phyloP scores from a whole-genome alignment of 2,888 invertebrate genomes.

The Thyatira batis region DNA sequence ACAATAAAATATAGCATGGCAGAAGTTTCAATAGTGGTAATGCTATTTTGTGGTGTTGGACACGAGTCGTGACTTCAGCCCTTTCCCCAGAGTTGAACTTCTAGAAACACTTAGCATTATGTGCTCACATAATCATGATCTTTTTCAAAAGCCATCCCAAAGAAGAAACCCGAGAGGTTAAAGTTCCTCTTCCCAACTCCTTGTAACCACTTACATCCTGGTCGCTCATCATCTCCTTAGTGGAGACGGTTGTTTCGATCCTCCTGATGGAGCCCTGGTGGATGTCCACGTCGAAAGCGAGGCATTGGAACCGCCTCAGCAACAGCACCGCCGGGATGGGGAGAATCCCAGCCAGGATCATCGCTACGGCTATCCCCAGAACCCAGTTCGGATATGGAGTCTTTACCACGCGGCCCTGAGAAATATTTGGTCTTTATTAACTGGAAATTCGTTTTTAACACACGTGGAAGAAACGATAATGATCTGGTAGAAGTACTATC shows the following conservation, averaged over 20 bases:
- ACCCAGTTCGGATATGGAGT: conserved; percentile 92
- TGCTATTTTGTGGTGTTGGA: too few relatives aligned
- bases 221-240: conserved; percentile 97
- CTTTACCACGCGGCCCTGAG: conserved; percentile 86
- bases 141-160: too few relatives aligned
- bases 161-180: not conserved
- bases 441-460: not conserved
- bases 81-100: too few relatives aligned
- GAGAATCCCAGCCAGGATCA: conserved; percentile 90
- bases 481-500: too few relatives aligned
- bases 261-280: conserved; percentile 95
- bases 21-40: too few relatives aligned
- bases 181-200: not conserved
- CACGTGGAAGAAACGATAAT: too few relatives aligned
- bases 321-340: conserved; percentile 94
- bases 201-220: conserved; percentile 88
- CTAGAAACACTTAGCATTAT: too few relatives aligned
- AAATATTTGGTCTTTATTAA: not conserved
- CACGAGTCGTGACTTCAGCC: too few relatives aligned
- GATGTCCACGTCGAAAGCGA: conserved; percentile 93
- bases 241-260: conserved; percentile 95
- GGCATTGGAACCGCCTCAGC: conserved; percentile 93
- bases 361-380: conserved; percentile 87
- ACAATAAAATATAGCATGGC: too few relatives aligned
- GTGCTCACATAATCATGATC: too few relatives aligned